phyloP scores from a whole-genome alignment of 2,797 vertebrate species.

The Halcyon leucocephala region DNA sequence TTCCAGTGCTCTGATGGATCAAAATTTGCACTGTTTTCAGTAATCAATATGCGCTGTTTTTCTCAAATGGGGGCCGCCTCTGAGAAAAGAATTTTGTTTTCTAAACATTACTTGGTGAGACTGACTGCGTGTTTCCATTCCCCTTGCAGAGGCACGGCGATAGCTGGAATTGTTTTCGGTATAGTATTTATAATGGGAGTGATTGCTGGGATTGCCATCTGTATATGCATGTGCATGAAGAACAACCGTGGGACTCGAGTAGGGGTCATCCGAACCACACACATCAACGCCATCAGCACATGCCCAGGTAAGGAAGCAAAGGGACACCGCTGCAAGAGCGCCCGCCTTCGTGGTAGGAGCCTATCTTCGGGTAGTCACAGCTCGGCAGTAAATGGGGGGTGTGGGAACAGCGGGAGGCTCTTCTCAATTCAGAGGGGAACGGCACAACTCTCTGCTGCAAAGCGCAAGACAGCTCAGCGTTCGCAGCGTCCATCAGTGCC shows the following conservation, averaged over 20 bases:
- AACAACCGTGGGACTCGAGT: conserved; percentile 84
- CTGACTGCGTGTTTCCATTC: neutral
- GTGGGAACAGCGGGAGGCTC: neutral
- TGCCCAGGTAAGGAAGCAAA: conserved; percentile 81
- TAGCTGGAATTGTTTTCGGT: conserved; percentile 92
- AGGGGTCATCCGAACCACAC: conserved; percentile 83
- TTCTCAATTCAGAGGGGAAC: rapidly evolving
- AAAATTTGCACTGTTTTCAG: neutral
- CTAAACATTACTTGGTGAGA: neutral
- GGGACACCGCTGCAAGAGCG: neutral
- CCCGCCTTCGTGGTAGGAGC: neutral
- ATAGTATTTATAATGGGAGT: conserved; percentile 94
- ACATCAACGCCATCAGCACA: conserved; percentile 85
- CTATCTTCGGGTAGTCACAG: rapidly evolving
- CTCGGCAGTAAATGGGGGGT: neutral
- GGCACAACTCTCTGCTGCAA: neutral
- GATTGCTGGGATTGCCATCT: conserved; percentile 88
- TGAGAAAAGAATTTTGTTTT: neutral
- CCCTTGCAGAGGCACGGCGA: conserved; percentile 87
- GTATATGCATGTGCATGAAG: conserved; percentile 93
- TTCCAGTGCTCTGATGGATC: neutral
- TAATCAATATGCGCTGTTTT: neutral
- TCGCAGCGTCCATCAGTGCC: rapidly evolving
- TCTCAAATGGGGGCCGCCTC: neutral
- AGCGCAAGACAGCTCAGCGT: neutral